These are phyloP conservation scores for Apodemia zela DNA, from an alignment of 2,888 invertebrate genomes.

Conservation along the genomic window DNA sequence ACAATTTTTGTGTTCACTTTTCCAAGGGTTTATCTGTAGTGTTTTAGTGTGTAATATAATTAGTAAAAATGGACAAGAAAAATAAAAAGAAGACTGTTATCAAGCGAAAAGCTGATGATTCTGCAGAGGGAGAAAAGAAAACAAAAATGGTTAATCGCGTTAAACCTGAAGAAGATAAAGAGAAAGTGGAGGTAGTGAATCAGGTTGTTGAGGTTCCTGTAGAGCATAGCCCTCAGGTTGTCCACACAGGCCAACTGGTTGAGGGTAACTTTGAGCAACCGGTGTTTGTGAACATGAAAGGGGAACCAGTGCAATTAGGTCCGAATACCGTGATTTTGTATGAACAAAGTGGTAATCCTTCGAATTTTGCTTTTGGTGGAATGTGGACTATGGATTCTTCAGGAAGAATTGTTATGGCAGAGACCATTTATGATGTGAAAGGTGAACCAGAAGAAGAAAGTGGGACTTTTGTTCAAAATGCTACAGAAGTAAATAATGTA, in stretches of 20 bases:
- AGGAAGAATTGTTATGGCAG: constrained; percentile 75
- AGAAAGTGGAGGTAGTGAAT: constrained; percentile 64
- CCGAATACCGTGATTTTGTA: constrained; percentile 75
- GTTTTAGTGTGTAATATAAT: constrained; percentile 40
- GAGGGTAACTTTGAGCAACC: constrained; percentile 75
- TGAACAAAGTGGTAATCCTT: constrained; percentile 71
- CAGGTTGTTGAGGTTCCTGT: constrained; percentile 73
- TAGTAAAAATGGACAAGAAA: constrained; percentile 76
- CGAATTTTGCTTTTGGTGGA: constrained; percentile 72
- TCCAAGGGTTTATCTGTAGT: constrained; percentile 35
- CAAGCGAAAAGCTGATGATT: constrained; percentile 72
- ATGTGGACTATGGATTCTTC: constrained; percentile 77
- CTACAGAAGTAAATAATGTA: constrained; percentile 63
- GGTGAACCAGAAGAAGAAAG: constrained; percentile 71
- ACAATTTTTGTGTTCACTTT: constrained; percentile 34
- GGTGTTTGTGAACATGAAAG: constrained; percentile 75
- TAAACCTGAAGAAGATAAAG: constrained; percentile 59
- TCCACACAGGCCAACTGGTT: constrained; percentile 69
- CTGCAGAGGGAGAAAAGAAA: constrained; percentile 63
- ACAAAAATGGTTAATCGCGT: constrained; percentile 62
- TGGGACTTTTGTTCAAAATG: constrained; percentile 62
- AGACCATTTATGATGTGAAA: constrained; percentile 75
- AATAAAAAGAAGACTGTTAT: constrained; percentile 73
- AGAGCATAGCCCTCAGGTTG: constrained; percentile 70
- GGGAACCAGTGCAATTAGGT: constrained; percentile 71